A percentile compares a stretch with the other conserved stretches of the same genome.
Evolutionary conservation across 2,113 vertebrate genomes (phyloP).

Genomic region (Micromys minutus): DNA sequence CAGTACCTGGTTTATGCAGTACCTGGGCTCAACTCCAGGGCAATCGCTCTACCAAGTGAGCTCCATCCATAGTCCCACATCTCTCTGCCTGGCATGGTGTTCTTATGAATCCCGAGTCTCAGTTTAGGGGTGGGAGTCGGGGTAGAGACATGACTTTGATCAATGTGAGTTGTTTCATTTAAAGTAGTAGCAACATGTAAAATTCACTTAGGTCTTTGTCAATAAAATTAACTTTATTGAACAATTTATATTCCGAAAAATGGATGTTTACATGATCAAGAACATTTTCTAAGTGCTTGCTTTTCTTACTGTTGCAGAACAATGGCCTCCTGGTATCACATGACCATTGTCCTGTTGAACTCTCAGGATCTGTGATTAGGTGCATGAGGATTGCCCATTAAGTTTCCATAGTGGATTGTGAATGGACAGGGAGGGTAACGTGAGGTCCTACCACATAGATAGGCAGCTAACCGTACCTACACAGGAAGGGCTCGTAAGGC

Average conservation of each 20-base stretch:
- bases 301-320: neutral
- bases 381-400: neutral
- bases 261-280: neutral
- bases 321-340: neutral
- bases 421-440: neutral
- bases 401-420: neutral
- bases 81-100: neutral
- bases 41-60: neutral
- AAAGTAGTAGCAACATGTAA: neutral
- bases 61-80: neutral
- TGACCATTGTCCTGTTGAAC: neutral
- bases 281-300: neutral
- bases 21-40: neutral
- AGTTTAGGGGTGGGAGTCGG: neutral
- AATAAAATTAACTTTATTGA: conserved; percentile 29
- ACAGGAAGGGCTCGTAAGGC: neutral
- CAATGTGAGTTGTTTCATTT: neutral
- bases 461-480: neutral
- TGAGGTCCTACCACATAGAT: neutral
- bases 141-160: neutral
- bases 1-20: neutral
- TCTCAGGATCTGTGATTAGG: neutral
- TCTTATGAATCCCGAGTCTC: neutral
- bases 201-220: neutral
- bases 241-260: conserved; percentile 20